A percentile compares a stretch with the other conserved stretches of the same genome.
phyloP scores from a whole-genome alignment of 1,140 invertebrate species.

The Phocides pigmalion region DNA sequence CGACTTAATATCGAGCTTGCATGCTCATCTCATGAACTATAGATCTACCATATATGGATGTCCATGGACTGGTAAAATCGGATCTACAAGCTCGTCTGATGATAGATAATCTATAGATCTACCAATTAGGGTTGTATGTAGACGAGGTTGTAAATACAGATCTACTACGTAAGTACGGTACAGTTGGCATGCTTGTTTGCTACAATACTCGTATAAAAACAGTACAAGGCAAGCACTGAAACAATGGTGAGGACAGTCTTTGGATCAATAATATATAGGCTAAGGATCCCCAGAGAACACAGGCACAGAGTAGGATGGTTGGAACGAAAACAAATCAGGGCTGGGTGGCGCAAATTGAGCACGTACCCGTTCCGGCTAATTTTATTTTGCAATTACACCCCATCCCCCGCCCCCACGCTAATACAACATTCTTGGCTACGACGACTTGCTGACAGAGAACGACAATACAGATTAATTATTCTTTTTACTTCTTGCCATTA shows the following conservation, averaged over 20 bases:
- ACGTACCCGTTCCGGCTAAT: conserved; percentile 83
- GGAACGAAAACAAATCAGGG: conserved; percentile 82
- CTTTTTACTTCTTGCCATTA: not conserved
- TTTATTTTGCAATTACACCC: conserved; percentile 84
- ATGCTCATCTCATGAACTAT: too few relatives aligned
- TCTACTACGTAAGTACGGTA: not conserved
- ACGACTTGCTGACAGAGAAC: conserved; percentile 53
- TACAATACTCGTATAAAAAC: too few relatives aligned
- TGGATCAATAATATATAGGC: conserved; percentile 80
- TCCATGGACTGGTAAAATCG: too few relatives aligned
- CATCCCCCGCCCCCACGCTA: conserved; percentile 52
- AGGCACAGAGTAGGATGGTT: conserved; percentile 53
- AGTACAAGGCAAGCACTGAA: conserved; percentile 32
- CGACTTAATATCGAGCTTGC: too few relatives aligned
- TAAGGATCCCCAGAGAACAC: conserved; percentile 71
- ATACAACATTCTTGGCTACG: conserved; percentile 81
- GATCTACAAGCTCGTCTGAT: too few relatives aligned
- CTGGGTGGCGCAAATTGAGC: conserved; percentile 81
- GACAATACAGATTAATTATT: conserved; percentile 35
- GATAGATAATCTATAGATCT: too few relatives aligned
- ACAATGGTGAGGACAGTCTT: conserved; percentile 63
- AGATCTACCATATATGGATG: too few relatives aligned
- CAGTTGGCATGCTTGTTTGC: too few relatives aligned
- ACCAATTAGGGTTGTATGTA: too few relatives aligned
- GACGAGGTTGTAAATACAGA: too few relatives aligned